Percentiles rank a stretch among this genome's conserved stretches.
Conservation (phyloP, 1,140 invertebrate species). For the Leptopilina clavipes region DNA sequence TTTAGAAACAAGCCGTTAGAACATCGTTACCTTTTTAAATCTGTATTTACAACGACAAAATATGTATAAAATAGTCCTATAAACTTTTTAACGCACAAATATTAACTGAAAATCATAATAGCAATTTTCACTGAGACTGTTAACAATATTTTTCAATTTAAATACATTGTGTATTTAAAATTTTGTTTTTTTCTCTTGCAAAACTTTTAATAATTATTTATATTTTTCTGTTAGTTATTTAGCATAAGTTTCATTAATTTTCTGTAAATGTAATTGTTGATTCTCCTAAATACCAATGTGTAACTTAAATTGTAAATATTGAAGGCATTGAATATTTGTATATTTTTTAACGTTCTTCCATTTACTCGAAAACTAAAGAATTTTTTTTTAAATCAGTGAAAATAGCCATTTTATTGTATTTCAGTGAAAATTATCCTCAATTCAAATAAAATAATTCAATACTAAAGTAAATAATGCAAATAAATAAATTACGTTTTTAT, state of each 20-base stretch:
- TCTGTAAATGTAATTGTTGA: background rate
- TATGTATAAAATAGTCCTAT: background rate
- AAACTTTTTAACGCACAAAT: background rate
- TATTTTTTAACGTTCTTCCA: background rate
- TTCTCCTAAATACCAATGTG: background rate
- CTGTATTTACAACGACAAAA: background rate
- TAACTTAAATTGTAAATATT: conserved; percentile 10
- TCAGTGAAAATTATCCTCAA: too few species aligned
- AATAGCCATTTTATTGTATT: background rate
- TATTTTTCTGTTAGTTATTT: too few species aligned
- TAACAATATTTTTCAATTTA: background rate
- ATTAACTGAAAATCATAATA: background rate
- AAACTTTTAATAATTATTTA: background rate
- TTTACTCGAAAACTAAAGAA: background rate
- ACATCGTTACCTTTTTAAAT: background rate
- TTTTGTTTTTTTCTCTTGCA: background rate
- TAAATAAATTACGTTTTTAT: too few species aligned
- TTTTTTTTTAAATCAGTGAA: background rate
- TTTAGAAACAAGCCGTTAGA: background rate
- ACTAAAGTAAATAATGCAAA: too few species aligned
- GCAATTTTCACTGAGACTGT: conserved; percentile 8
- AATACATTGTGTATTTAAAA: background rate
- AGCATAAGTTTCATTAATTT: too few species aligned
- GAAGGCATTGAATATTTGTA: background rate
- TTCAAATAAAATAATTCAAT: too few species aligned